Base-by-base conservation (phyloP, 2,888 invertebrate genomes). In the Stictocephala bisonia region DNA sequence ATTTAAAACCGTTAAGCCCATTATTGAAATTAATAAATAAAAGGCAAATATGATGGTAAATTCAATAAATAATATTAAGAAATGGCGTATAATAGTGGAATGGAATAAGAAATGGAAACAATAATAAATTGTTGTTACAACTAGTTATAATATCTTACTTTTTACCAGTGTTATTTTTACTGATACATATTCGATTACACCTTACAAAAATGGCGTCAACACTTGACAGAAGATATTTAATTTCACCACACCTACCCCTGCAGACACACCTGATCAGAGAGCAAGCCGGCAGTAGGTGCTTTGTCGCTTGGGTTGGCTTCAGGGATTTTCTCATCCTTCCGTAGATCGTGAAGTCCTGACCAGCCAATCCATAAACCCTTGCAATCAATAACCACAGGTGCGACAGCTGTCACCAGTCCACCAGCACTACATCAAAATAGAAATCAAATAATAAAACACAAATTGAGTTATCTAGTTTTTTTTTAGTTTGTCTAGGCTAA, bases 351-450 rank as follows among this genome's bases (percentile, higher is more conserved):
- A 13, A 83, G 79, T 3, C 85, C 85, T 0, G 85, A 82, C 85
- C 85, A 85, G 2, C 85, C 85, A 11, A 85, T 83, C 85, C 85
- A 85, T 26, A 82, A 80, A 6, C 84, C 84, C 31, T 83, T 81
- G 72, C 83, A 83, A 73, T 83, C 82, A 50, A 83, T 82, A 13
- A 84, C 84, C 7, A 84, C 83, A 0, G 85, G 84, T n/a, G 83
- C 84, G 15, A 85, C 83, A 0, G 84, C 85, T 13, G 84, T 85
- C 15, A 84, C 85, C 66, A 85, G 78, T 6, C 85, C 85, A 9
- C 85, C 85, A 53, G 84, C 84, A 73, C 84, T 84, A 76, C 15
- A 26, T 22, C 44, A 64, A 71, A 56, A 15, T 13, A n/a, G n/a
- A n/a, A n/a, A n/a, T n/a, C n/a, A n/a, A n/a, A n/a, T n/a, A n/a